phyloP scores from a whole-genome alignment of 1,140 invertebrate genomes.

The Gyrodactylus salaris region DNA sequence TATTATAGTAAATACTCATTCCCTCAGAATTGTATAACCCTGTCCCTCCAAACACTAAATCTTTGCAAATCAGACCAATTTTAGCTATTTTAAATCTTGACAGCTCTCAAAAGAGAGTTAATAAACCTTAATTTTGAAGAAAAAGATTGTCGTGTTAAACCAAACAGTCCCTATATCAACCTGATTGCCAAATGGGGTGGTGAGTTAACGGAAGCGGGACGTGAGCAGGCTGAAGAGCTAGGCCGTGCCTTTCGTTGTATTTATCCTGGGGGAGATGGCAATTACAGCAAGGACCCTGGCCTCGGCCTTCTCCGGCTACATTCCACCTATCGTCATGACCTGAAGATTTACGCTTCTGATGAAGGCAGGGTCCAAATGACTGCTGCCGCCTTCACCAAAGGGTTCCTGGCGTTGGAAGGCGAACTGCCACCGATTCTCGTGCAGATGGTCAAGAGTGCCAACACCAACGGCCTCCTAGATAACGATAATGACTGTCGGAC shows the following conservation, averaged over 20 bases:
- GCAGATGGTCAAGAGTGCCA: slow-evolving; percentile 97
- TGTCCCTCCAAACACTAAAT: too few species aligned
- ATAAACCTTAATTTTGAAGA: background rate
- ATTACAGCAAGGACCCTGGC: slow-evolving; percentile 22
- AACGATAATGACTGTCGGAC: slow-evolving; percentile 86
- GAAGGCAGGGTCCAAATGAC: slow-evolving; percentile 98
- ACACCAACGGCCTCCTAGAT: slow-evolving; percentile 82
- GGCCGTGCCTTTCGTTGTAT: slow-evolving; percentile 90
- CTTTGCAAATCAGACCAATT: too few species aligned
- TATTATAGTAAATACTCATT: too few species aligned
- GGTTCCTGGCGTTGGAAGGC: slow-evolving; percentile 70
- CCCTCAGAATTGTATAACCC: too few species aligned
- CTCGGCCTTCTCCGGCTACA: slow-evolving; percentile 62
- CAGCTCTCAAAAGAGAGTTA: too few species aligned
- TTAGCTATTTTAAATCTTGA: too few species aligned
- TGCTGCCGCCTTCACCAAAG: slow-evolving; percentile 79
- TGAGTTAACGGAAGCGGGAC: slow-evolving; percentile 76
- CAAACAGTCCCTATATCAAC: slow-evolving; percentile 13
- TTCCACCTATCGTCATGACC: slow-evolving; percentile 83
- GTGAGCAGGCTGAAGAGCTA: slow-evolving; percentile 66
- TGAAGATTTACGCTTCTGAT: slow-evolving; percentile 97
- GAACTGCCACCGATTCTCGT: slow-evolving; percentile 90
- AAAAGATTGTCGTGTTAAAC: background rate
- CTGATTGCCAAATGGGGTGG: slow-evolving; percentile 96
- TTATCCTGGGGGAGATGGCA: slow-evolving; percentile 38